Base-by-base conservation (phyloP, 2,888 invertebrate species). In the Lycaena phlaeas region DNA sequence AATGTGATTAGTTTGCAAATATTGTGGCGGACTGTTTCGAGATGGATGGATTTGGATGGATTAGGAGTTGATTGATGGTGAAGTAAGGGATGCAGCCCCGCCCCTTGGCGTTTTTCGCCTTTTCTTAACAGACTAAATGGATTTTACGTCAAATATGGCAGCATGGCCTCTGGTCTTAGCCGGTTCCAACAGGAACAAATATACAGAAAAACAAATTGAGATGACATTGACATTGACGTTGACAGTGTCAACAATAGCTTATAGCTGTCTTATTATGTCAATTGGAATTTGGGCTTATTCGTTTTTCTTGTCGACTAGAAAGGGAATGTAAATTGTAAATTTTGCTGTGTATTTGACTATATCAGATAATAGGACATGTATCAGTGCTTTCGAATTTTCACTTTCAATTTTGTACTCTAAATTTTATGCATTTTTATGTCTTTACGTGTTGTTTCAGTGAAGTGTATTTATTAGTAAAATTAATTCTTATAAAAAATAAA, bases 341-440 rank as follows among this genome's bases (percentile, higher is more conserved):
- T 34, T 22, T 22, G 22, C 9, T 34, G 34, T 34, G 34, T 34
- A 34, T 34, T 34, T 9, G 4, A 34, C 7, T 34, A 14, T 12
- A 2, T 9, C 4, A 34, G 3, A 22, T 4, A 2, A 18, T 7
- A 17, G 31, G 12, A 34, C 11, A 17, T 34, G 10, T 14, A 30
- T 5, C n/a, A 14, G 14, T 22, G 40, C 40, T 44, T 46, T 44
- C 40, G 26, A 29, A 36, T 38, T 42, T 42, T 29, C 27, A 10
- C 18, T 30, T 39, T 34, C 18, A 7, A 14, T 28, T 36, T 40
- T 39, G 22, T 3, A 11, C 28, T 18, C 28, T 27, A 27, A 46
- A 43, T 42, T 42, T 42, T 26, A 27, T 27, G 2, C 36, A 36
- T 29, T 22, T 22, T 38, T 26, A 43, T 36, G 40, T 38, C 40